Evolutionary conservation across 1,140 invertebrate species (phyloP), one percentile per base, ranked within the genome.

Genomic region (Drosophila paulistorum): DNA sequence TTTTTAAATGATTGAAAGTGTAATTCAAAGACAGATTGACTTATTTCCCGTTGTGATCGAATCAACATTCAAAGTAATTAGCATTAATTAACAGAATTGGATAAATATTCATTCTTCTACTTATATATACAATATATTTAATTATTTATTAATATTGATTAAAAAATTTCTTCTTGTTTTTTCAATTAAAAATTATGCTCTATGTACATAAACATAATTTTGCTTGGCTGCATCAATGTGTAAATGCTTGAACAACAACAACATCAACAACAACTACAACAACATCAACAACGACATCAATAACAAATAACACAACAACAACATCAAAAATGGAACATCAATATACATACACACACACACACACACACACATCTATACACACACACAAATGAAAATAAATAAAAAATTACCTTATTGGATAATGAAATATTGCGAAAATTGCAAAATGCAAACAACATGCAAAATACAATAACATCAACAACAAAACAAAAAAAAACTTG

Each of bases 231-330:
- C 73, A 76, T 78, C 68, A 62, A 58, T 71, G 55, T 74, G 66
- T 51, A 54, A 79, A 76, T 73, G 68, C 71, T 74, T 71, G 26
- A 70, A 79, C 58, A 71, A 73, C 59, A 70, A 76, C 45, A 66
- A 60, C 26, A 58, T 1, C 23, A 26, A 26, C 26, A 58, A 68
- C n/a, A 4, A 26, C 23, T 4, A 76, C 45, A 66, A 60, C 59
- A 70, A 76, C 45, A 66, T 55, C 26, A 58, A 68, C n/a, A 58
- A 63, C 20, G 14, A 64, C 42, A 64, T 51, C 41, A 42, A 48
- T n/a, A 33, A 61, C 58, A 48, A 37, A 37, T 37, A 9, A 37
- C 57, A 35, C 42, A 26, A 42, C 57, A 23, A 35, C 55, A 63
- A 68, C 37, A 17, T 54, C 61, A 66, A 67, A 37, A 70, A 65